Percentiles rank a stretch among this genome's conserved stretches.
Conservation (phyloP, 2,888 invertebrate species). For the Adineta ricciae region DNA sequence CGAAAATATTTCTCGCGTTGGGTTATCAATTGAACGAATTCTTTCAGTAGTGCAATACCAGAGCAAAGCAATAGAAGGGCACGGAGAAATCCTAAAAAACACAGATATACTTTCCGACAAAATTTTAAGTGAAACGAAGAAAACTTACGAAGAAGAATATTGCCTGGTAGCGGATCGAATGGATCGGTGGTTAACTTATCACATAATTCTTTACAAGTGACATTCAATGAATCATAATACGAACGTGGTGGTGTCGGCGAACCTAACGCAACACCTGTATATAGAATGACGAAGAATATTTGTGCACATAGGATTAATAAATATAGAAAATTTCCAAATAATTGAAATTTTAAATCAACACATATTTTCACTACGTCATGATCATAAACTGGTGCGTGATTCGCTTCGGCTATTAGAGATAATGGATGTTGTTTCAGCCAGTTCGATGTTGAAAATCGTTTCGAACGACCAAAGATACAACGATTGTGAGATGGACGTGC, state of each 20-base stretch:
- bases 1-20: conserved; percentile 21
- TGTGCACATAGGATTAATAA: background rate
- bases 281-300: background rate
- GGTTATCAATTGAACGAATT: background rate
- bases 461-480: conserved; percentile 17
- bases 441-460: conserved; percentile 15
- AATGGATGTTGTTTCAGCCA: conserved; percentile 14
- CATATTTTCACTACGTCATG: conserved; percentile 21
- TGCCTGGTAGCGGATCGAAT: background rate
- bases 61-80: background rate
- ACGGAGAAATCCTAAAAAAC: background rate
- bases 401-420: background rate
- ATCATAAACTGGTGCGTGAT: conserved; percentile 17
- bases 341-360: conserved; percentile 21
- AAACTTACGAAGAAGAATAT: background rate
- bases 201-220: conserved; percentile 1
- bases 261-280: background rate
- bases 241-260: background rate
- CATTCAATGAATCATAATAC: background rate
- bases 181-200: background rate
- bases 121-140: no score
- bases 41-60: background rate
- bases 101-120: background rate
- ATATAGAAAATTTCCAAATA: conserved; percentile 20
- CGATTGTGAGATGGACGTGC: background rate